Conservation (phyloP, 2,888 invertebrate genomes). For the Phasia obesa region DNA sequence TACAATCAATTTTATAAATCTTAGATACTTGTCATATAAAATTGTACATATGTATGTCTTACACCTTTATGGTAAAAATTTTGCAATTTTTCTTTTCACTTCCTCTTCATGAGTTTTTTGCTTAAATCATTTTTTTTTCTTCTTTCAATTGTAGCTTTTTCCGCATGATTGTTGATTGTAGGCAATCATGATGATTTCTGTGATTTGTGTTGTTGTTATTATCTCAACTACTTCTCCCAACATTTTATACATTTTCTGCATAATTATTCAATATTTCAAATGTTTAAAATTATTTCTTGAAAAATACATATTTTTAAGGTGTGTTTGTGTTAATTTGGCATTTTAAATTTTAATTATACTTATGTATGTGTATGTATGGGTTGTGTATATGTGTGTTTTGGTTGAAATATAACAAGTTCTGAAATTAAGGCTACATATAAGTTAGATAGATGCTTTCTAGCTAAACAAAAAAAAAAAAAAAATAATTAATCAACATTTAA, state of each 20-base stretch:
- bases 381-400: too few species aligned
- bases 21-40: not conserved
- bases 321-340: conserved; percentile 41
- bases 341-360: conserved; percentile 37
- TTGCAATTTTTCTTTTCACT: conserved; percentile 57
- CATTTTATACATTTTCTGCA: conserved; percentile 19
- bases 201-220: conserved; percentile 13
- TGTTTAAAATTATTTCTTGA: conserved; percentile 18
- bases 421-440: not conserved
- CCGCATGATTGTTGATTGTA: conserved; percentile 31
- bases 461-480: not conserved
- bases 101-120: conserved; percentile 52
- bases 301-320: conserved; percentile 15
- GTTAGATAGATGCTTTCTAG: not conserved
- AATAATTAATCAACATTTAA: too few species aligned
- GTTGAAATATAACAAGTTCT: not conserved
- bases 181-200: conserved; percentile 35
- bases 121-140: conserved; percentile 13
- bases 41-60: conserved; percentile 15
- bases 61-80: conserved; percentile 42
- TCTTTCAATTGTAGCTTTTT: conserved; percentile 24
- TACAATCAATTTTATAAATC: conserved; percentile 15
- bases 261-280: conserved; percentile 32
- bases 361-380: too few species aligned
- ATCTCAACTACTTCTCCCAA: not conserved